These are phyloP conservation scores for Archips xylosteana DNA, from an alignment of 2,888 invertebrate genomes.

Conservation along the genomic window DNA sequence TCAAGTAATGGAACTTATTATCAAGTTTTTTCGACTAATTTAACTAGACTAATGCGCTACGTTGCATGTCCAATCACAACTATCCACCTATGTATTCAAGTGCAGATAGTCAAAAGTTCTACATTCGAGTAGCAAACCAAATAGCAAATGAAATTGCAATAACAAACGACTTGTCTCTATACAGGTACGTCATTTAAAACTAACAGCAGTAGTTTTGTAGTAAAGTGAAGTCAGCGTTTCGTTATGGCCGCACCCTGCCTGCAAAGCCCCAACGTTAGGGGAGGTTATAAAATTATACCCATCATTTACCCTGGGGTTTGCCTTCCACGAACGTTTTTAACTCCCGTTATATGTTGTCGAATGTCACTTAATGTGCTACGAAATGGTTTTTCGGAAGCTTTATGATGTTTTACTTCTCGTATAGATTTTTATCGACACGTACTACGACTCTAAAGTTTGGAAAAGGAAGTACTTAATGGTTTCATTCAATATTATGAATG, in stretches of 20 bases:
- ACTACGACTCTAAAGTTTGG: not conserved
- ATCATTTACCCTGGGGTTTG: conserved; percentile 57
- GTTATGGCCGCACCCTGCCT: conserved; percentile 51
- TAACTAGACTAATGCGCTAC: not conserved
- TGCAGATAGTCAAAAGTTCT: not conserved
- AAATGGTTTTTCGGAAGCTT: conserved; percentile 30
- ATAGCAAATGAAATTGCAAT: conserved; percentile 4
- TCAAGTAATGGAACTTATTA: not conserved
- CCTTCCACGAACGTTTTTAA: conserved; percentile 21
- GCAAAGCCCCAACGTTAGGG: conserved; percentile 49
- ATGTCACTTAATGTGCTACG: conserved; percentile 31
- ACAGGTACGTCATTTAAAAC: not conserved
- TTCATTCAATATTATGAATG: not conserved
- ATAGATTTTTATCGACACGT: conserved; percentile 34
- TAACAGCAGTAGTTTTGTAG: conserved; percentile 5
- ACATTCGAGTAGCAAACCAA: not conserved
- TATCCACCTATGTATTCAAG: not conserved
- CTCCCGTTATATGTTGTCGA: conserved; percentile 30
- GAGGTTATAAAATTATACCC: conserved; percentile 66
- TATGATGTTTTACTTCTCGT: conserved; percentile 10
- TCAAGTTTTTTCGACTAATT: not conserved
- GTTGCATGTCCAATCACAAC: not conserved
- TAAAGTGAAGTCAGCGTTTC: conserved; percentile 37
- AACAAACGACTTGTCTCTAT: not conserved
- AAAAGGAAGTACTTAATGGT: not conserved